Evolutionary conservation across 2,113 vertebrate genomes (phyloP), one percentile per base, ranked within the genome.

Genomic region (Aspidoscelis tigris): DNA sequence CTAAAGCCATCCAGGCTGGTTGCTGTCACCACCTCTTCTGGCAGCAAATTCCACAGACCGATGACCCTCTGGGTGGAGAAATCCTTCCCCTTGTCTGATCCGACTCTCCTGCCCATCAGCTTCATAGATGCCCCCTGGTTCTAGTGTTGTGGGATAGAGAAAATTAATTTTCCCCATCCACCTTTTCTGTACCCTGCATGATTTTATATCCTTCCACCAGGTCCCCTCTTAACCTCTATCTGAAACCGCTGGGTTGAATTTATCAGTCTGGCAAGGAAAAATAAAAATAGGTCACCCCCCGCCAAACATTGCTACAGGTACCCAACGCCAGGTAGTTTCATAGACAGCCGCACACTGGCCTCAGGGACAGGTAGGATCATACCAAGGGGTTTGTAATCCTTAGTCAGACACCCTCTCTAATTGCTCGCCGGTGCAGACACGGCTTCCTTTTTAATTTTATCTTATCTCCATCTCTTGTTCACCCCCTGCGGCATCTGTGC

Each of bases 391-490:
- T 26, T 69, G 44, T 41, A 26, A 43, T 84, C 68, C 69, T 24
- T 20, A 61, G 39, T 18, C 76, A 64, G 33, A 11, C 24, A 3
- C 77, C 11, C 6, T n/a, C 47, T 58, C 75, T 78, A 70, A 72
- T 71, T 71, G 50, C 53, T 74, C 44, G 6, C 43, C 4, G 12
- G 26, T 50, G 9, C n/a, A 2, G 3, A 24, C 50, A 68, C 64
- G 5, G 64, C 53, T 73, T 53, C 11, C 53, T 5, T 53, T 69
- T 47, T 64, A 39, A 61, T 76, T 4, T 41, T n/a, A 81, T 81
- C 84, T 71, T 12, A 58, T 80, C 87, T 68, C 21, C 44, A 78
- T 61, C 65, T 22, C 33, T 22, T 33, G 66, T 71, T 81, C 68
- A n/a, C 43, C 18, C 58, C 58, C 66, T 61, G 1, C 61, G 58